Evolutionary conservation across 2,888 invertebrate species (phyloP).

Genomic region (Ypsolopha scabrella): DNA sequence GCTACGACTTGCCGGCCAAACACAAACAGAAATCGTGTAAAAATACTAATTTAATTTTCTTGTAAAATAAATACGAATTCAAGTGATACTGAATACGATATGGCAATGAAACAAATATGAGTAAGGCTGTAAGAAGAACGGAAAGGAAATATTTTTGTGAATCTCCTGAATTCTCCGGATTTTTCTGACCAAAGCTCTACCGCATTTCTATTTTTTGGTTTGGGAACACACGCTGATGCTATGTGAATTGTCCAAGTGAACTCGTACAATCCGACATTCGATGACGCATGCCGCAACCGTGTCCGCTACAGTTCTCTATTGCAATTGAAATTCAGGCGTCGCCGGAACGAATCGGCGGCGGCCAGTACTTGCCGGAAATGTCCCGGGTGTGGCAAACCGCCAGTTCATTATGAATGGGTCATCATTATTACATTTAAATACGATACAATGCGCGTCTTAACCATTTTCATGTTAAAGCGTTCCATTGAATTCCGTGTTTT

Average conservation of each 20-base stretch:
- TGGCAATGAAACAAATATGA: no score
- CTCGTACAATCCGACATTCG: constrained; percentile 22
- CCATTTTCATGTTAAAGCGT: neutral
- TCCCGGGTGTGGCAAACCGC: constrained; percentile 50
- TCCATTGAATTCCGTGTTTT: neutral
- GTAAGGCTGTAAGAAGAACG: no score
- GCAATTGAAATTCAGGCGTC: constrained; percentile 50
- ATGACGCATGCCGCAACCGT: constrained; percentile 46
- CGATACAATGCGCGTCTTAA: constrained; percentile 15
- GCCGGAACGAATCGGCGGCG: constrained; percentile 43
- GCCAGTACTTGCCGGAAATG: constrained; percentile 51
- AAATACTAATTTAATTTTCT: no score
- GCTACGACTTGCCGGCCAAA: no score
- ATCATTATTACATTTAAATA: constrained; percentile 32
- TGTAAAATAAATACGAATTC: no score
- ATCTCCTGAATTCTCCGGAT: no score
- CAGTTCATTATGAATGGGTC: constrained; percentile 42
- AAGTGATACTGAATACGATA: no score
- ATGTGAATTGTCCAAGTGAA: constrained; percentile 8
- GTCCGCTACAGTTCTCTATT: constrained; percentile 37
- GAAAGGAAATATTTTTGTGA: no score
- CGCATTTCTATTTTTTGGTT: no score
- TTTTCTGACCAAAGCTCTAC: no score
- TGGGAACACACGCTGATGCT: neutral
- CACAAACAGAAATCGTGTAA: no score